Evolutionary conservation across 30 jellyfish, hydroid and myxozoan genomes (phyloP).

Genomic region (Aurelia sp.): DNA sequence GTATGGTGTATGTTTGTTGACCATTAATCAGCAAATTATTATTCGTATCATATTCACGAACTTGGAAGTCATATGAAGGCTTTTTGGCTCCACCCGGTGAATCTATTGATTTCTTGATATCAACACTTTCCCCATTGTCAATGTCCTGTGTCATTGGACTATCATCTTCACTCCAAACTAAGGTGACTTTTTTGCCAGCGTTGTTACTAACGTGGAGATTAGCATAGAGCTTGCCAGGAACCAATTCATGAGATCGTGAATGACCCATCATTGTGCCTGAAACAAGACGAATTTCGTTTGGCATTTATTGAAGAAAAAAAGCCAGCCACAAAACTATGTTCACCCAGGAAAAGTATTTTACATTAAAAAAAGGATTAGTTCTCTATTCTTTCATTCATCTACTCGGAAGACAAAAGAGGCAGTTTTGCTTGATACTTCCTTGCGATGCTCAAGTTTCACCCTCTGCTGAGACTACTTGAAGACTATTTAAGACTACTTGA

Average conservation of each 20-base stretch:
- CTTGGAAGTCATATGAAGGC: slow-evolving; percentile 90
- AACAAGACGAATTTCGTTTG: not conserved
- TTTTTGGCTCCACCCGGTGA: slow-evolving; percentile 16
- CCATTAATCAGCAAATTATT: slow-evolving; percentile 91
- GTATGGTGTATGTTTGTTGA: slow-evolving; percentile 73
- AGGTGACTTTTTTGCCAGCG: slow-evolving; percentile 95
- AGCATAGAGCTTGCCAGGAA: slow-evolving; percentile 63
- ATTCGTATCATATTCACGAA: slow-evolving; percentile 90
- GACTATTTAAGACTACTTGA: too few species aligned
- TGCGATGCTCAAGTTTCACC: too few species aligned
- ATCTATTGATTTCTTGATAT: slow-evolving; percentile 65
- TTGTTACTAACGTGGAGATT: slow-evolving; percentile 81
- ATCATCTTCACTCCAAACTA: slow-evolving; percentile 94
- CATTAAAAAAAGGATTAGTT: too few species aligned
- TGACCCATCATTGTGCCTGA: slow-evolving; percentile 42
- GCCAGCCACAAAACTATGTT: too few species aligned
- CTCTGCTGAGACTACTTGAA: too few species aligned
- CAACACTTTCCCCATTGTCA: slow-evolving; percentile 75
- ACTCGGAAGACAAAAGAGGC: too few species aligned
- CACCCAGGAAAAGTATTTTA: too few species aligned
- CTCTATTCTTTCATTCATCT: too few species aligned
- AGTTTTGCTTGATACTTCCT: too few species aligned
- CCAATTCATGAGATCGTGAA: slow-evolving; percentile 16
- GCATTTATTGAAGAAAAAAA: too few species aligned
- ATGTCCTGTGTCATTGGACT: slow-evolving; percentile 89